Conservation (phyloP, 2,888 invertebrate species). For the Stegana nigrithorax region DNA sequence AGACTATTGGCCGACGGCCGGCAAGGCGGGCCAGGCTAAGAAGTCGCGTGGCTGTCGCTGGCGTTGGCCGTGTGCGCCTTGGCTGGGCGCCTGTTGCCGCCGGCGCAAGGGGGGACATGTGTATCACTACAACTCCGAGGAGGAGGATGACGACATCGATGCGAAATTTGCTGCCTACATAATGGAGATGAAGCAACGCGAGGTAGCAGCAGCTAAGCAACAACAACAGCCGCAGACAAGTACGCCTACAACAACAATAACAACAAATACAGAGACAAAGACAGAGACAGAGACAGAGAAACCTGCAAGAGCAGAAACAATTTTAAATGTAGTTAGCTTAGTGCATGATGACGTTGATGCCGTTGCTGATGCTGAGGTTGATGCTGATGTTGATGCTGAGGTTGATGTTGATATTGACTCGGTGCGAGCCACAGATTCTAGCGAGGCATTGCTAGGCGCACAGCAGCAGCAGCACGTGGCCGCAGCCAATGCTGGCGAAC, state of each 20-base stretch:
- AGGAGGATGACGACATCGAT: conserved; percentile 65
- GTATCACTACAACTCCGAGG: conserved; percentile 47
- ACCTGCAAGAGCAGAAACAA: conserved; percentile 23
- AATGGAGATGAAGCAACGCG: conserved; percentile 56
- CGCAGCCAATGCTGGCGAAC: conserved; percentile 12
- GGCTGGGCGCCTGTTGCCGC: too few relatives aligned
- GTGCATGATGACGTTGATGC: too few relatives aligned
- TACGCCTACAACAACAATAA: background rate
- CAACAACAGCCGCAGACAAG: background rate
- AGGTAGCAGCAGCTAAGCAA: conserved; percentile 24
- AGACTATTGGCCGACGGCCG: conserved; percentile 46
- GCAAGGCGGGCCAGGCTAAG: too few relatives aligned
- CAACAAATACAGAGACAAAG: too few relatives aligned
- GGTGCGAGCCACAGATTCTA: background rate
- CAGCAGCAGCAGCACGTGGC: conserved; percentile 24
- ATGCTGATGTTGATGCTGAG: too few relatives aligned
- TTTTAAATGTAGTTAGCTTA: conserved; percentile 16
- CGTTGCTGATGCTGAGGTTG: too few relatives aligned
- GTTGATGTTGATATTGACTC: too few relatives aligned
- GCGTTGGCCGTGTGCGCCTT: too few relatives aligned
- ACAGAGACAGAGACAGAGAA: too few relatives aligned
- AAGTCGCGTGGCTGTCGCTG: too few relatives aligned
- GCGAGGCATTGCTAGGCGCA: background rate
- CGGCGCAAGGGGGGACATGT: conserved; percentile 29
- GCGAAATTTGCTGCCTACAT: conserved; percentile 64